These are phyloP conservation scores for Pluvialis apricaria DNA, from an alignment of 2,113 vertebrate genomes.

Conservation along the genomic window DNA sequence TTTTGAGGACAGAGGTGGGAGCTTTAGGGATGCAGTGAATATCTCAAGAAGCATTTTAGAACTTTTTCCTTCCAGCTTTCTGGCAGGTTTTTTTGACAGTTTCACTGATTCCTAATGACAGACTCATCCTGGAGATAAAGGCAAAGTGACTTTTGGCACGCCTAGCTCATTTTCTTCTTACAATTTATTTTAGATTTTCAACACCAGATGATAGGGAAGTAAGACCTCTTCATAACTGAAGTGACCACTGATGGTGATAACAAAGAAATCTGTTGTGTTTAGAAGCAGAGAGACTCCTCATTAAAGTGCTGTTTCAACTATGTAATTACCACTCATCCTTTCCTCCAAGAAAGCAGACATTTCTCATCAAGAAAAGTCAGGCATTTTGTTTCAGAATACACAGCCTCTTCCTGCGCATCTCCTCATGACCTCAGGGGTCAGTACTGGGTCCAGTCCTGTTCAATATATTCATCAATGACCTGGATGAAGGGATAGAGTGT, in stretches of 20 bases:
- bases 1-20: not conserved
- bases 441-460: no score
- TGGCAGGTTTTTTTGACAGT: no score
- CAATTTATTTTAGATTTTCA: not conserved
- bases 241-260: not conserved
- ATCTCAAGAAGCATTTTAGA: not conserved
- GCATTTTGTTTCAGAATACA: not conserved
- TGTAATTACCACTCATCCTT: not conserved
- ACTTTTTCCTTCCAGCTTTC: not conserved
- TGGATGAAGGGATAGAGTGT: no score
- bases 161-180: not conserved
- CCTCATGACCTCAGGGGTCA: no score
- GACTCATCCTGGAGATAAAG: fast-evolving
- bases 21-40: not conserved
- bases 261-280: not conserved
- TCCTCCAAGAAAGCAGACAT: not conserved
- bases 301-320: not conserved
- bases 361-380: not conserved
- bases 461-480: no score
- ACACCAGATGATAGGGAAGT: not conserved
- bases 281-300: not conserved
- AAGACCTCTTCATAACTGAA: not conserved
- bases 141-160: not conserved
- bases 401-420: not conserved
- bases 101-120: not conserved